Evolutionary conservation across 2,797 vertebrate species (phyloP).

Genomic region (Ptychobarbus kaznakovi): DNA sequence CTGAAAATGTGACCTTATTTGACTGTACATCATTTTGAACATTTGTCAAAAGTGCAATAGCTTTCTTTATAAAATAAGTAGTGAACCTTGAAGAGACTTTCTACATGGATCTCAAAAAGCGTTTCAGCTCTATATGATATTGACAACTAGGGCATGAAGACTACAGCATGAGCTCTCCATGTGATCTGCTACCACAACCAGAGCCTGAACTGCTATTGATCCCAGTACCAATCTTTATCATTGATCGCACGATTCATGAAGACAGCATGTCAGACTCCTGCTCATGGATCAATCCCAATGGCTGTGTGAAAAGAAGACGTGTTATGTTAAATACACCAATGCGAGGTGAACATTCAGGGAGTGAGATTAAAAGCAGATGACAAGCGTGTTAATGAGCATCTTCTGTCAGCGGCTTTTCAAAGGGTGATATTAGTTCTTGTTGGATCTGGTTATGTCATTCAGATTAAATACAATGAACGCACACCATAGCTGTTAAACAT

Average conservation of each 20-base stretch:
- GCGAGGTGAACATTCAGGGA: not conserved
- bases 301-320: constrained; percentile 1
- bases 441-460: not conserved
- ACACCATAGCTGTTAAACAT: not conserved
- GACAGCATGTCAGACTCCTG: constrained; percentile 1
- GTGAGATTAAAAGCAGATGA: not conserved
- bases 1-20: not conserved
- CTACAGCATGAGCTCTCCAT: not conserved
- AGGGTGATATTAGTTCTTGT: not conserved
- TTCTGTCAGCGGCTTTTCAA: not conserved
- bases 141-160: constrained; percentile 11
- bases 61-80: not conserved
- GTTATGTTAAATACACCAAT: constrained; percentile 19
- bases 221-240: not conserved
- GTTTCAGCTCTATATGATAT: not conserved
- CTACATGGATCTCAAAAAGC: not conserved
- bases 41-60: not conserved
- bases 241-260: constrained; percentile 30
- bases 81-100: not conserved
- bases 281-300: constrained; percentile 4
- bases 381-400: not conserved
- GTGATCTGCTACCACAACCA: not conserved
- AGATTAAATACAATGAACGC: not conserved
- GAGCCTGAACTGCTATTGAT: constrained; percentile 27
- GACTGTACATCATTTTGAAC: not conserved